Base-by-base conservation (phyloP, 2,113 vertebrate genomes). In the Arenaria interpres region DNA sequence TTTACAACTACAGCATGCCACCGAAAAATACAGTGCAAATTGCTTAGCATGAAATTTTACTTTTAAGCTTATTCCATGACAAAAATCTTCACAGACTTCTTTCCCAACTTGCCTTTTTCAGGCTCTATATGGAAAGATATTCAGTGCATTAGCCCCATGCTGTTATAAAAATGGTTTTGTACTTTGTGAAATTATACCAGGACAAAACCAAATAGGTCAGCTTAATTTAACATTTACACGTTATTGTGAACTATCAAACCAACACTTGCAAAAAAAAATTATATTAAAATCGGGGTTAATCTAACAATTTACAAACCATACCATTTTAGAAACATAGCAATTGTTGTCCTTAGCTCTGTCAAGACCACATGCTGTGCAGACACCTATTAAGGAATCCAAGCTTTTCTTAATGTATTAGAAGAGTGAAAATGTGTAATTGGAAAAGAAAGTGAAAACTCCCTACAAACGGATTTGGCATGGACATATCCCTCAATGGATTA, bases 281-380 rank as follows among this genome's bases (percentile, higher is more conserved):
- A 88, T 97, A 98, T 98, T 98, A 98, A 99, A 98, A 99, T 97
- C 89, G 96, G 97, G 98, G 98, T 98, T 99, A 99, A 99, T 98
- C 98, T 98, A 98, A 98, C 98, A 98, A 98, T 99, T 98, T 98
- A 97, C 98, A 98, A 98, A 98, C 98, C 97, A 96, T 98, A 97
- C 97, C 94, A 97, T 98, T 98, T 98, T 98, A 98, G 98, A 96
- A 98, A 97, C 97, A 97, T 84, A 96, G 83, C 80, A 83, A 91
- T 96, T 96, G 86, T 88, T 96, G 86, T 79, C 80, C 94, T 97
- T 97, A 96, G 97, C 95, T 98, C 96, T 97, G 96, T 94, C 97
- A 97, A 97, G 96, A 90, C 93, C 90, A 93, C 97, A 97, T 87
- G 77, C 96, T 96, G 96, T 93, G 96, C 86, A 97, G 91, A 97